These are phyloP conservation scores for Drosophila niveifrons DNA, from an alignment of 2,888 invertebrate species.

Conservation along the genomic window DNA sequence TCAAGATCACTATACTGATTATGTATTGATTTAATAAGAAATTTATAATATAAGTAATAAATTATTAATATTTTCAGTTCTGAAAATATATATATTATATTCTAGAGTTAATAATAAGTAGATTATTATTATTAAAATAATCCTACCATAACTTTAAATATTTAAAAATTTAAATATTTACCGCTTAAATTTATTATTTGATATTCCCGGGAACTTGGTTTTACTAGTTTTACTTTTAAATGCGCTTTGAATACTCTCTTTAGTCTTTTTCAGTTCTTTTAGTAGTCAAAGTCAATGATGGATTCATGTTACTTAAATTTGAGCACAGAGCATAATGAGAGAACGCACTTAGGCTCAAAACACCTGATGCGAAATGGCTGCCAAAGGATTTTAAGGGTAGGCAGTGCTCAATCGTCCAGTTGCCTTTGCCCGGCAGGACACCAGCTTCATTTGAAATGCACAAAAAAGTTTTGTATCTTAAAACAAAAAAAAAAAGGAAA, in stretches of 20 bases:
- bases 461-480: conserved; percentile 49
- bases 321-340: conserved; percentile 50
- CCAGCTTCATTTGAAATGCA: conserved; percentile 66
- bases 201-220: too few relatives aligned
- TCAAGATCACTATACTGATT: too few relatives aligned
- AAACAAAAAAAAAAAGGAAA: conserved; percentile 10
- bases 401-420: conserved; percentile 9
- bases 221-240: not conserved
- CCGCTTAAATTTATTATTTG: too few relatives aligned
- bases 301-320: conserved; percentile 1
- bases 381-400: conserved; percentile 63
- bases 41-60: too few relatives aligned
- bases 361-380: conserved; percentile 66
- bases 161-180: too few relatives aligned
- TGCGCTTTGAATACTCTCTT: not conserved
- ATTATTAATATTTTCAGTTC: too few relatives aligned
- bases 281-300: conserved; percentile 8
- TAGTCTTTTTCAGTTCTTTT: not conserved
- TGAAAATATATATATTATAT: too few relatives aligned
- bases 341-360: conserved; percentile 58
- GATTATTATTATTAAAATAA: too few relatives aligned
- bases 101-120: too few relatives aligned
- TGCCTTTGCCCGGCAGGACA: conserved; percentile 22
- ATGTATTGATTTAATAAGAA: too few relatives aligned
- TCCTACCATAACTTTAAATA: too few relatives aligned